Evolutionary conservation across 2,888 invertebrate genomes (phyloP).

Genomic region (Amphipyra berbera): DNA sequence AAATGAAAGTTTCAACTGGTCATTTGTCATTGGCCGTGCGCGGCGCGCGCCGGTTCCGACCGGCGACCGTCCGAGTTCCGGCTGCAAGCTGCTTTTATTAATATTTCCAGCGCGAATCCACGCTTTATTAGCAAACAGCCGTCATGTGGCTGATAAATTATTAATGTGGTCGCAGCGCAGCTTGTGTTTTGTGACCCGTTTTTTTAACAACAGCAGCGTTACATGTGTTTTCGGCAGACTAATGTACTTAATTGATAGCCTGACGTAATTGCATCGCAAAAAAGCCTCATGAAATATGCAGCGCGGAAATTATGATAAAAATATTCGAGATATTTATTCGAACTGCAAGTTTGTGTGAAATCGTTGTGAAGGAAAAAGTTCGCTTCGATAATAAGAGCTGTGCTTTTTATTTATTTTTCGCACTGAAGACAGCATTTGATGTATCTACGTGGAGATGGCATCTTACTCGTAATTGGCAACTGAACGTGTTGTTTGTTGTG

Average conservation of each 20-base stretch:
- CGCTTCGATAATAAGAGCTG: constrained; percentile 25
- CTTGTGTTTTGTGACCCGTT: constrained; percentile 80
- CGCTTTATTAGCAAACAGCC: constrained; percentile 90
- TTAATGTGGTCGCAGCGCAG: constrained; percentile 87
- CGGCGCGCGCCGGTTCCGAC: constrained; percentile 69
- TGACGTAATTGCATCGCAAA: constrained; percentile 32
- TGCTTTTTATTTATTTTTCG: constrained; percentile 37
- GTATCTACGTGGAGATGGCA: constrained; percentile 25
- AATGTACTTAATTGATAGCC: constrained; percentile 50
- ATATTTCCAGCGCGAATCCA: constrained; percentile 88
- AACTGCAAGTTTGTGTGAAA: constrained; percentile 38
- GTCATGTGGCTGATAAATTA: constrained; percentile 90
- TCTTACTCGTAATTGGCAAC: constrained; percentile 36
- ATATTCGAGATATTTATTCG: constrained; percentile 48
- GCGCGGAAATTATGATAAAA: constrained; percentile 41
- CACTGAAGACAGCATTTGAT: constrained; percentile 37
- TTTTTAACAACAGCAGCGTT: constrained; percentile 62
- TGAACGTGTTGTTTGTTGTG: constrained; percentile 14
- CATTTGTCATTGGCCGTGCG: constrained; percentile 84
- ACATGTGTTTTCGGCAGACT: constrained; percentile 64
- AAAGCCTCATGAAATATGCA: constrained; percentile 43
- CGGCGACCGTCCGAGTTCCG: constrained; percentile 79
- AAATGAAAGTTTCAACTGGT: constrained; percentile 85
- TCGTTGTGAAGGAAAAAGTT: constrained; percentile 45
- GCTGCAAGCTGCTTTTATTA: constrained; percentile 88